Conservation (phyloP, 1,140 invertebrate species). For the Wasmannia auropunctata region DNA sequence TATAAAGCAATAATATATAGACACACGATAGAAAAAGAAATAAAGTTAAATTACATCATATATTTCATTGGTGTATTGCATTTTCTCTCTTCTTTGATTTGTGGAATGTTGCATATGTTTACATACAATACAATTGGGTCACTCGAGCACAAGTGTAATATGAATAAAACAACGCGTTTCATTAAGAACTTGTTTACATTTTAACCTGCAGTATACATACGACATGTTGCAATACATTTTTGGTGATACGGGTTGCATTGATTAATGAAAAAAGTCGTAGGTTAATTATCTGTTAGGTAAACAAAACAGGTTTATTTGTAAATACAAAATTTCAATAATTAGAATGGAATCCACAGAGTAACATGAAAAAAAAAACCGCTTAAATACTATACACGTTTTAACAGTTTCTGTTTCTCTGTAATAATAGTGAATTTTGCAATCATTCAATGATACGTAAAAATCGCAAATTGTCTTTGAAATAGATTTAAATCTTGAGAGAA, state of each 20-base stretch:
- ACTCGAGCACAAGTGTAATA: not conserved
- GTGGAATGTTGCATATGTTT: not conserved
- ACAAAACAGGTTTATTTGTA: conserved; percentile 20
- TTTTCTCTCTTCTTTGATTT: not conserved
- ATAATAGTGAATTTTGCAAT: not conserved
- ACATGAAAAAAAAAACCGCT: not conserved
- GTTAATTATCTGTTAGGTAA: not conserved
- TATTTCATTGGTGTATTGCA: not conserved
- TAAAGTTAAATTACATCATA: not conserved
- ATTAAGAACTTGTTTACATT: conserved; percentile 12
- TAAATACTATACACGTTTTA: not conserved
- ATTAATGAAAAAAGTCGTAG: not conserved
- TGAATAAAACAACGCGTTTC: not conserved
- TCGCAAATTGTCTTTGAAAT: not conserved
- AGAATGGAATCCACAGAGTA: not conserved
- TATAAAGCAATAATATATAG: not conserved
- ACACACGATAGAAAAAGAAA: not conserved
- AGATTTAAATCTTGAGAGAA: conserved; percentile 2
- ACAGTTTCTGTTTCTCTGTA: not conserved
- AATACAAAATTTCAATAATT: conserved; percentile 7
- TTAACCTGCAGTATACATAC: not conserved
- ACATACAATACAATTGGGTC: not conserved
- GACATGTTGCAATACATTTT: not conserved
- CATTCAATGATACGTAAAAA: not conserved
- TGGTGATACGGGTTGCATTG: not conserved